Evolutionary conservation across 2,797 vertebrate genomes (phyloP).

Genomic region (Limosa lapponica): DNA sequence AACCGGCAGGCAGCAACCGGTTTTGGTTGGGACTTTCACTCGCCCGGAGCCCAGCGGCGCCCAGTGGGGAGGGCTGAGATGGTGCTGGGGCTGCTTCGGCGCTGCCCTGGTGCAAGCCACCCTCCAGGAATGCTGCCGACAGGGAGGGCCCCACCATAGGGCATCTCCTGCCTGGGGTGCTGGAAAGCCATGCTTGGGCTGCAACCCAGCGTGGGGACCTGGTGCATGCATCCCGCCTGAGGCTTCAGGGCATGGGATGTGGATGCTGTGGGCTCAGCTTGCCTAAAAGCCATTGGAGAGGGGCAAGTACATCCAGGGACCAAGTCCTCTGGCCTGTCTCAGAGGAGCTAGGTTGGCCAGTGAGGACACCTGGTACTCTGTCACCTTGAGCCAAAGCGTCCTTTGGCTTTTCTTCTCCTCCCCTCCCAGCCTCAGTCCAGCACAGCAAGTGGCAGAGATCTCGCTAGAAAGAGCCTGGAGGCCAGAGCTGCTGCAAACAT

Average conservation of each 20-base stretch:
- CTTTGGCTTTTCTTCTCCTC: not conserved
- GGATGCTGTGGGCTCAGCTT: not conserved
- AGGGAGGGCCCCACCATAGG: not conserved
- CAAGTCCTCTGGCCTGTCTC: not conserved
- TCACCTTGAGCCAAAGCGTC: not conserved
- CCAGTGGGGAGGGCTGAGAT: accelerated
- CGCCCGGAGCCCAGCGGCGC: accelerated
- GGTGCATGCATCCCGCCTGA: accelerated
- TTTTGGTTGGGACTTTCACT: not conserved
- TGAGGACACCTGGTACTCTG: not conserved
- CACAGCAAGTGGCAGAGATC: not conserved
- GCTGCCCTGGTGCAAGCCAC: not conserved
- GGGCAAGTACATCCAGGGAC: not conserved
- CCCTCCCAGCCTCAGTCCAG: not conserved
- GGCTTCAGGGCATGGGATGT: not conserved
- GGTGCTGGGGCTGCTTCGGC: accelerated
- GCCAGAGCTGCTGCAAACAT: not conserved
- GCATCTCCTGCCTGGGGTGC: not conserved
- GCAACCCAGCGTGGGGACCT: accelerated
- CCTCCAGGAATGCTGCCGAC: not conserved
- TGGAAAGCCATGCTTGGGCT: not conserved
- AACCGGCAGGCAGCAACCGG: not conserved
- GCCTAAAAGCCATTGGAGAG: not conserved
- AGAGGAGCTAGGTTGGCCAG: not conserved
- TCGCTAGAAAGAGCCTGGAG: not conserved